A percentile compares a stretch with the other conserved stretches of the same genome.
Conservation (phyloP, 2,888 invertebrate species). For the Disparrhopalites patrizii region DNA sequence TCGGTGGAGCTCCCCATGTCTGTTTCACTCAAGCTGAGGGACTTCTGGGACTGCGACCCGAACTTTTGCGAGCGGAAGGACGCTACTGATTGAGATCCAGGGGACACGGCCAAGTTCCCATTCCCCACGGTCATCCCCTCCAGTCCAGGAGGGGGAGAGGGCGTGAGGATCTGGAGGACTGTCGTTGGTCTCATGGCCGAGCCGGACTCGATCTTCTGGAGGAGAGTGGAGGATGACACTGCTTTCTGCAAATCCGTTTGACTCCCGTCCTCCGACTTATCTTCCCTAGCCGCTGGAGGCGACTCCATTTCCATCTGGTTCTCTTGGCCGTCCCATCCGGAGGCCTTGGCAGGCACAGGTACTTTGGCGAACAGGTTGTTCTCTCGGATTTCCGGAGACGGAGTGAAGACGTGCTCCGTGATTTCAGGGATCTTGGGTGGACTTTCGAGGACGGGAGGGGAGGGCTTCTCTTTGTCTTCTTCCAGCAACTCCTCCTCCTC, state of each 20-base stretch:
- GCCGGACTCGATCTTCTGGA: slow-evolving; percentile 22
- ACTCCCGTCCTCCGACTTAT: slow-evolving; percentile 25
- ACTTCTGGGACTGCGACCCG: slow-evolving; percentile 57
- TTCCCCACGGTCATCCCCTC: slow-evolving; percentile 59
- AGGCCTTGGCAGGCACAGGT: not conserved
- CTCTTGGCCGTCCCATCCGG: slow-evolving; percentile 11
- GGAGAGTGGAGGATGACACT: slow-evolving; percentile 33
- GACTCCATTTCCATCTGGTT: slow-evolving; percentile 14
- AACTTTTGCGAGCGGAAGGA: slow-evolving; percentile 31
- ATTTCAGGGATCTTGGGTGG: not conserved
- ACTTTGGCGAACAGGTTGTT: slow-evolving; percentile 5
- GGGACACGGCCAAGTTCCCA: slow-evolving; percentile 24
- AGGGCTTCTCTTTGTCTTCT: not conserved
- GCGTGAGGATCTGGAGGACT: slow-evolving; percentile 24
- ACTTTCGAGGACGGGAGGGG: not conserved
- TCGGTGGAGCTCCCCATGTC: slow-evolving; percentile 56
- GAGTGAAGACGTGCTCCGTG: too few species aligned
- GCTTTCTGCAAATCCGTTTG: slow-evolving; percentile 41
- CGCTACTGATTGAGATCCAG: slow-evolving; percentile 28
- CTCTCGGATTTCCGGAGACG: not conserved
- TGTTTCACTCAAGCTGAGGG: slow-evolving; percentile 68
- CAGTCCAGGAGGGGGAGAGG: slow-evolving; percentile 63
- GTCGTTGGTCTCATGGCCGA: slow-evolving; percentile 32
- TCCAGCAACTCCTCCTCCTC: not conserved
- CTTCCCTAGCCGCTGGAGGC: not conserved